A percentile compares a stretch with the other conserved stretches of the same genome.
These are phyloP conservation scores for Vespertilio murinus DNA, from an alignment of 2,797 vertebrate genomes.

Conservation along the genomic window DNA sequence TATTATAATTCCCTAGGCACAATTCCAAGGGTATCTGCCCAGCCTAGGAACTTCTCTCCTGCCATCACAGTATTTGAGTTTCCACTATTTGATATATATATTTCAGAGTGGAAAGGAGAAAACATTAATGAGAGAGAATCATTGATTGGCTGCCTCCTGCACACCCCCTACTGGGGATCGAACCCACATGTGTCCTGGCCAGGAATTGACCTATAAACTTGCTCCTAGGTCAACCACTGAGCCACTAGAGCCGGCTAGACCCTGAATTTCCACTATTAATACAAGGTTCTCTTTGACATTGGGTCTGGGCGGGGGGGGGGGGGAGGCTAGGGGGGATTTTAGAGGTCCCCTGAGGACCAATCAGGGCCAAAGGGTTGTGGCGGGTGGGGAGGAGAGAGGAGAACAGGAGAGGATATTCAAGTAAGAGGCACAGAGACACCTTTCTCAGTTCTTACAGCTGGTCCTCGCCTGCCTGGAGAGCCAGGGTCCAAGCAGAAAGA, in stretches of 20 bases:
- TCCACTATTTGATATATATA: neutral
- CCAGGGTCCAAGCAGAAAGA: neutral
- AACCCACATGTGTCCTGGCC: too few species aligned
- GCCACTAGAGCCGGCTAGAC: too few species aligned
- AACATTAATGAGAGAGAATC: too few species aligned
- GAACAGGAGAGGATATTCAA: neutral
- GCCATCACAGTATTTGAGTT: neutral
- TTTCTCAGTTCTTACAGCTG: neutral
- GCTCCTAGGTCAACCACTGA: too few species aligned
- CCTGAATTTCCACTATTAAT: too few species aligned
- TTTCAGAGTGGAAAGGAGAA: too few species aligned
- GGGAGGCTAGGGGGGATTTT: too few species aligned
- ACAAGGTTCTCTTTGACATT: neutral
- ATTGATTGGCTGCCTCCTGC: too few species aligned
- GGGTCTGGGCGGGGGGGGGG: too few species aligned
- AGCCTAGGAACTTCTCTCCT: neutral
- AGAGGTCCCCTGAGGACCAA: neutral
- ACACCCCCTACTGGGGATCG: too few species aligned
- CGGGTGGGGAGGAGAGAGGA: neutral
- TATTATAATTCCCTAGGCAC: neutral
- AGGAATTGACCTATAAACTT: too few species aligned
- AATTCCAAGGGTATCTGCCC: neutral
- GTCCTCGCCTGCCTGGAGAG: neutral
- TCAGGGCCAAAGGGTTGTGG: neutral
- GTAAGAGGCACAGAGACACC: neutral